A percentile compares a stretch with the other conserved stretches of the same genome.
phyloP scores from a whole-genome alignment of 2,888 invertebrate species.

The Idaea straminata region DNA sequence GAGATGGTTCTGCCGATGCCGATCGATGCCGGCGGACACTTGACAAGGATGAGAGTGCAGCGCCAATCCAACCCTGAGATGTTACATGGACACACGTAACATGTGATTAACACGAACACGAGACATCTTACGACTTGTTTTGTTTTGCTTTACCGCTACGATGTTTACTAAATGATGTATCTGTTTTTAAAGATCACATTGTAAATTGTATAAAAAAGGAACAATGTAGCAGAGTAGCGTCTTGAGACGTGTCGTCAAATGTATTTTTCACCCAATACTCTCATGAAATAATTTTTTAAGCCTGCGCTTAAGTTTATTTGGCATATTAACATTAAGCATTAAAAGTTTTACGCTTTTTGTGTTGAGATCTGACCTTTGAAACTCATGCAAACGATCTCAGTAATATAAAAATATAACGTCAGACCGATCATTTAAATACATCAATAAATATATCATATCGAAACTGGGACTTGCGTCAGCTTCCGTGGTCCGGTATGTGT shows the following conservation, averaged over 20 bases:
- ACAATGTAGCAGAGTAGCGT: slow-evolving; percentile 56
- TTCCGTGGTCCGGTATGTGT: slow-evolving; percentile 37
- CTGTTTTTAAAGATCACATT: slow-evolving; percentile 47
- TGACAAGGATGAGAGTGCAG: slow-evolving; percentile 33
- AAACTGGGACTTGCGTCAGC: slow-evolving; percentile 54
- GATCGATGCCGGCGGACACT: slow-evolving; percentile 2
- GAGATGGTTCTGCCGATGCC: neutral
- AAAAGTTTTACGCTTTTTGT: slow-evolving; percentile 68
- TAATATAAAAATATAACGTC: slow-evolving; percentile 34
- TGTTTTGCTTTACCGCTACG: slow-evolving; percentile 80
- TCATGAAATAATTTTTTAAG: slow-evolving; percentile 63
- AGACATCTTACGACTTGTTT: slow-evolving; percentile 68
- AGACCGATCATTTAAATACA: slow-evolving; percentile 25
- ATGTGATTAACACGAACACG: slow-evolving; percentile 77
- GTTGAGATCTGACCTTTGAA: slow-evolving; percentile 64
- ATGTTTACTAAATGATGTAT: slow-evolving; percentile 73
- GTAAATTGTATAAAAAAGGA: slow-evolving; percentile 59
- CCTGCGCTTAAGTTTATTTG: slow-evolving; percentile 70
- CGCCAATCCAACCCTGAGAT: slow-evolving; percentile 45
- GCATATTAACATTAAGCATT: slow-evolving; percentile 69
- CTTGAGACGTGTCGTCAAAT: slow-evolving; percentile 65
- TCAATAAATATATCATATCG: slow-evolving; percentile 25
- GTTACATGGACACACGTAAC: slow-evolving; percentile 60
- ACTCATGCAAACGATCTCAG: slow-evolving; percentile 59
- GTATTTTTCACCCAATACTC: slow-evolving; percentile 81